phyloP scores from a whole-genome alignment of 2,888 invertebrate species.

The Drosophila tanythrix region DNA sequence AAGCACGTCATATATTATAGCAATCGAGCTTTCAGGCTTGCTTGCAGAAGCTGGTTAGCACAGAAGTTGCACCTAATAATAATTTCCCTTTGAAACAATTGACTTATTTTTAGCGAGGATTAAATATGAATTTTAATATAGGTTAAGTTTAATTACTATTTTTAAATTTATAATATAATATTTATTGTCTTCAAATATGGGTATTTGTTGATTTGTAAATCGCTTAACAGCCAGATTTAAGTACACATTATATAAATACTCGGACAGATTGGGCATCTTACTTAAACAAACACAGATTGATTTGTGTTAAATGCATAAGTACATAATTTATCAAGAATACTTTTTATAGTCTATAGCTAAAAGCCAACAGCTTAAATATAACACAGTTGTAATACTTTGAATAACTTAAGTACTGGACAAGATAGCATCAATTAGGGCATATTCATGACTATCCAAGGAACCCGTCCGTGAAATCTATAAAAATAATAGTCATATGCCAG shows the following conservation, averaged over 20 bases:
- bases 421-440: constrained; percentile 86
- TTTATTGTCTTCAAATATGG: not conserved
- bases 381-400: constrained; percentile 24
- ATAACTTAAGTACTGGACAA: not conserved
- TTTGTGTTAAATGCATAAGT: not conserved
- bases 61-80: not conserved
- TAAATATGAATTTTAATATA: not conserved
- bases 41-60: not conserved
- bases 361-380: not conserved
- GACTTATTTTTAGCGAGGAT: not conserved
- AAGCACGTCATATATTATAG: not conserved
- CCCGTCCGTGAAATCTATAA: constrained; percentile 91
- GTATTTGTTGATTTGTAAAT: not conserved
- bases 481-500: constrained; percentile 92
- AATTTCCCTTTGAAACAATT: not conserved
- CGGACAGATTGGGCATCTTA: not conserved
- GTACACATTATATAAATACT: not conserved
- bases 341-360: not conserved
- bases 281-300: not conserved
- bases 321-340: constrained; percentile 2
- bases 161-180: not conserved
- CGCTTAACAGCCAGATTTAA: not conserved
- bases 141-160: not conserved
- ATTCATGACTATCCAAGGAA: constrained; percentile 94
- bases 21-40: not conserved